Evolutionary conservation across 2,888 invertebrate genomes (phyloP).

Genomic region (Agonopterix arenella): DNA sequence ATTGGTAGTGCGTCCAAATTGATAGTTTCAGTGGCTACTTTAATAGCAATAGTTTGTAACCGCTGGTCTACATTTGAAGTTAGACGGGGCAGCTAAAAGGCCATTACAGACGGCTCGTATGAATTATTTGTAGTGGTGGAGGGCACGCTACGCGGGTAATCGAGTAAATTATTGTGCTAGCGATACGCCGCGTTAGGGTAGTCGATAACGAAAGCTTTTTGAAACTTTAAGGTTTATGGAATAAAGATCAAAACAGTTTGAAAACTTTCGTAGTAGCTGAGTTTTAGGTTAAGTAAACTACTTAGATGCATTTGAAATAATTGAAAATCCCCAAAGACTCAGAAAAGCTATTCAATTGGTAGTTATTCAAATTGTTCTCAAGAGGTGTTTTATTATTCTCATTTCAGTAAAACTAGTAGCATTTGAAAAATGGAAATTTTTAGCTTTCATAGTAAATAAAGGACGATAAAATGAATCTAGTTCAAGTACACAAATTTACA

Average conservation of each 20-base stretch:
- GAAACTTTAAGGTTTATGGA: no score
- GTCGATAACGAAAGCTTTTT: not conserved
- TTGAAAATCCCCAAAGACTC: no score
- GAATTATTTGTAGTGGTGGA: slow-evolving; percentile 65
- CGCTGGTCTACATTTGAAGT: slow-evolving; percentile 58
- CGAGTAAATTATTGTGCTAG: slow-evolving; percentile 50
- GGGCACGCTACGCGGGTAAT: slow-evolving; percentile 53
- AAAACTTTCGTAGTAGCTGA: no score
- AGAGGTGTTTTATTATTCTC: not conserved
- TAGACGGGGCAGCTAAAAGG: slow-evolving; percentile 65
- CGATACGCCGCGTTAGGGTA: slow-evolving; percentile 24
- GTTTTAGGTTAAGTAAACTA: no score
- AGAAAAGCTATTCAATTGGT: no score
- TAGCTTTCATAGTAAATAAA: no score
- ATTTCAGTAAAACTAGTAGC: not conserved
- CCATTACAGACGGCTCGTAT: slow-evolving; percentile 64
- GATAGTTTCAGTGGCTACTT: slow-evolving; percentile 49
- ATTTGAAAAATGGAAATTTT: no score
- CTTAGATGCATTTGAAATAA: no score
- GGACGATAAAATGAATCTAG: not conserved
- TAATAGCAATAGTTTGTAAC: slow-evolving; percentile 51
- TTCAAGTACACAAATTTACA: not conserved
- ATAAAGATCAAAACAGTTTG: no score
- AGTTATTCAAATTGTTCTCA: not conserved
- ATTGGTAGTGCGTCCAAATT: slow-evolving; percentile 24